A percentile compares a stretch with the other conserved stretches of the same genome.
Evolutionary conservation across 1,140 invertebrate genomes (phyloP).

Genomic region (Pseudomyrmex sp.): DNA sequence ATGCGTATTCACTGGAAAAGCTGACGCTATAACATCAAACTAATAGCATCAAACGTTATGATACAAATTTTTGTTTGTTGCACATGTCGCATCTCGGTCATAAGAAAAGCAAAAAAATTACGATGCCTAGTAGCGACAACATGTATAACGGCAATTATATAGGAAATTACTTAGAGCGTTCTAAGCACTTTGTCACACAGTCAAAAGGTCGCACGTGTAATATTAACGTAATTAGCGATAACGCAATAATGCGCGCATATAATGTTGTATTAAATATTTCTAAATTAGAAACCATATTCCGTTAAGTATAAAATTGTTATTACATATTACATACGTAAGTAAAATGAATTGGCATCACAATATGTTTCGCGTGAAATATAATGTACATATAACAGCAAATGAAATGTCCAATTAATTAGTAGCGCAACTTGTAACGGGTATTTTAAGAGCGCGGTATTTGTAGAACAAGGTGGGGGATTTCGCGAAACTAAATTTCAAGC

Average conservation of each 20-base stretch:
- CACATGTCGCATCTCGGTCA: neutral
- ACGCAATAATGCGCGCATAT: too few relatives aligned
- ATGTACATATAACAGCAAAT: too few relatives aligned
- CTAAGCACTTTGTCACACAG: neutral
- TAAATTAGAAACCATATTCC: too few relatives aligned
- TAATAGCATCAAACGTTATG: conserved; percentile 21
- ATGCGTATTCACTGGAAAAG: conserved; percentile 28
- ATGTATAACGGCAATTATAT: neutral
- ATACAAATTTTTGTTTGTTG: conserved; percentile 8
- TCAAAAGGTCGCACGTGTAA: too few relatives aligned
- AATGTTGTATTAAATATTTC: too few relatives aligned
- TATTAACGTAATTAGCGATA: too few relatives aligned
- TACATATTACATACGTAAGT: neutral
- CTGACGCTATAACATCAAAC: conserved; percentile 23
- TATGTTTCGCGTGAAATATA: too few relatives aligned
- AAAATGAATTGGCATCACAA: too few relatives aligned
- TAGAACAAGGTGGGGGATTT: conserved; percentile 3
- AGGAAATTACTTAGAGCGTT: neutral
- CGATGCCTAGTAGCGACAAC: neutral
- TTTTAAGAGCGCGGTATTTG: neutral
- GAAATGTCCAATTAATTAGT: too few relatives aligned
- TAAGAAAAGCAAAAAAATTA: neutral
- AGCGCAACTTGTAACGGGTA: too few relatives aligned
- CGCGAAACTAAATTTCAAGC: conserved; percentile 29
- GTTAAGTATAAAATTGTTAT: neutral